These are phyloP conservation scores for Mastomys natalensis DNA, from an alignment of 2,113 vertebrate genomes.

Conservation along the genomic window DNA sequence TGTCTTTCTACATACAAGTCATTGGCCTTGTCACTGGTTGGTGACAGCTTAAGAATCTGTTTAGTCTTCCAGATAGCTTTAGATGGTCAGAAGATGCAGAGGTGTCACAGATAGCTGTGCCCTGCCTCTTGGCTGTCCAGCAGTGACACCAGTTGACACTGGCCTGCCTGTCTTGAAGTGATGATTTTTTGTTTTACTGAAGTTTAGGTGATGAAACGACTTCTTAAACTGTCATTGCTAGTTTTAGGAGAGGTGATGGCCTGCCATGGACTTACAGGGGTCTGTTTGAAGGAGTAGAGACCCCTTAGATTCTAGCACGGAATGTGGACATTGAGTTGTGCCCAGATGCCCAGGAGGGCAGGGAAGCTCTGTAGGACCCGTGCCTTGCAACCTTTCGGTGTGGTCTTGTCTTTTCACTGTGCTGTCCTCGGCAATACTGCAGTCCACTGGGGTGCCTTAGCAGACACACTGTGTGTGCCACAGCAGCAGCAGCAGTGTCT, in stretches of 20 bases:
- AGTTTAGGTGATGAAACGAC: background rate
- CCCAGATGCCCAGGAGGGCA: background rate
- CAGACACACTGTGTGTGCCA: fast-evolving
- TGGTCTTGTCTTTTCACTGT: background rate
- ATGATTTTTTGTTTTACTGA: background rate
- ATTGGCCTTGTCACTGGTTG: background rate
- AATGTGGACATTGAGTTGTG: background rate
- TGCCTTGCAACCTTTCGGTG: background rate
- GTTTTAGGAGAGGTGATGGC: background rate
- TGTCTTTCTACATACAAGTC: background rate
- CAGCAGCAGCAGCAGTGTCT: fast-evolving
- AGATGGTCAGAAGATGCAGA: background rate
- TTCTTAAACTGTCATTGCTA: background rate
- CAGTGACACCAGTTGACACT: too few relatives aligned
- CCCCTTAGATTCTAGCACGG: background rate
- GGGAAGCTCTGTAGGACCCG: background rate
- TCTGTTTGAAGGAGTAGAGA: background rate
- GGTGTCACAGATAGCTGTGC: background rate
- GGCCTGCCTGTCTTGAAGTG: background rate
- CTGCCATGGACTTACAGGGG: fast-evolving
- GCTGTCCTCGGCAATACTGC: fast-evolving
- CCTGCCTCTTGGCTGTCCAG: too few relatives aligned
- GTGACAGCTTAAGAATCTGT: background rate
- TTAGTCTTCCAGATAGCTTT: background rate
- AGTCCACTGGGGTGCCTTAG: background rate